Evolutionary conservation across 2,797 vertebrate genomes (phyloP), one percentile per base, ranked within the genome.

Genomic region (Aulostomus chinensis): DNA sequence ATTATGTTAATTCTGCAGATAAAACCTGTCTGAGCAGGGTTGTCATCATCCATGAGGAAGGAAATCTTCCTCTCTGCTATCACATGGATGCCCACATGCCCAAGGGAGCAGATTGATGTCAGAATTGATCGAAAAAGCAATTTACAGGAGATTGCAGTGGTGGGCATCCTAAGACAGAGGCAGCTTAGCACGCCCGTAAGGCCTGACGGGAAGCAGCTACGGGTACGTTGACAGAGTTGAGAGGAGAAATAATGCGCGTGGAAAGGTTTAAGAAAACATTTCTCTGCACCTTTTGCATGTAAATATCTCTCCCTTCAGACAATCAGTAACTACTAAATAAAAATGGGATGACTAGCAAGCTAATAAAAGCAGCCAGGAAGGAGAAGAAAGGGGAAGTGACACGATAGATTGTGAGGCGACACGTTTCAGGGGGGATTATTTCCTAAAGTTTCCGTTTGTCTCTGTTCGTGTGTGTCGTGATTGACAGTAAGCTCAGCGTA

Each of bases 1-100:
- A 83, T 80, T 78, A 84, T 85, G 80, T 78, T 88, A 86, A 89
- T 88, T 84, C 81, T 50, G 58, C 63, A 80, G 77, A 89, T 86
- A 78, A 85, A 82, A 80, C 74, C 47, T 28, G 52, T 74, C 62
- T 76, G 77, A 84, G 78, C 78, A 68, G 67, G 60, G 65, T 67
- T 84, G 83, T 85, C 86, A 85, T 69, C 86, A 81, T 83, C 66
- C 56, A 86, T 79, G 73, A 79, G 66, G 63, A 68, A 60, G 53
- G 73, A 81, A 81, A 71, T 63, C 71, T 77, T 68, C 73, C 62
- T 72, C 71, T 59, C 40, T 9, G 42, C 68, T 57, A 59, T 81
- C 78, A 79, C 68, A 65, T 74, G 70, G 64, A 78, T 73, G 63
- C 40, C 64, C 60, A 52, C 57, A 46, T 61, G 68, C 83, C 80